Base-by-base conservation (phyloP, 2,113 vertebrate species). In the Herpailurus yagouaroundi region DNA sequence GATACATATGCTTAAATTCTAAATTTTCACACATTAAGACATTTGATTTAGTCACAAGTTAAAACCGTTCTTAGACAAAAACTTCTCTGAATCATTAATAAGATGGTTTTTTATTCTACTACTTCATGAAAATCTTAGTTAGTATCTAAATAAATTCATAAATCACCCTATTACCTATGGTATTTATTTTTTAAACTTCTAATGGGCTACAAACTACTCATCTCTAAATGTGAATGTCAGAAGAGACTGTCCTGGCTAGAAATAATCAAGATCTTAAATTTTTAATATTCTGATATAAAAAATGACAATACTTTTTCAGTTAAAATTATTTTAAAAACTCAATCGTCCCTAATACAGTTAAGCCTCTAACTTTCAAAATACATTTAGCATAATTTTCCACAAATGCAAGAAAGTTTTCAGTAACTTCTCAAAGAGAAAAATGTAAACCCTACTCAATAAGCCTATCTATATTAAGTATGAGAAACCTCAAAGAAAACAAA, bases 401-500 rank as follows among this genome's bases (percentile, higher is more conserved):
- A 89, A 89, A 41, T 79, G n/a, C 15, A 73, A 96, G 16, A 29
- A 82, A 93, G 50, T 7, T 45, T 92, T 79, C 23, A 73, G 25
- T 74, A 85, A 50, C 33, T 77, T 95, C 89, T 94, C 31, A 63
- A n/a, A 77, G 19, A 69, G 36, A 83, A 96, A 94, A 96, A 88
- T 82, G 80, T 82, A 90, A 97, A 93, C 27, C 79, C 84, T 81
- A 89, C 60, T 57, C 63, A 73, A 82, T 83, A 60, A 86, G 23
- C 33, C 50, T 81, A 41, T 80, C n/a, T 77, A 80, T 15, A 60
- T 60, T 60, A 60, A 23, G 3, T 57, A 73, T 60, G 41, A 89
- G 81, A 93, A 96, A 86, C 19, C 60, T 85, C 31, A 89, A 77
- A 23, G 29, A 90, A 21, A 77, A 68, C 48, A 77, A 86, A 91